These are phyloP conservation scores for Pluvialis apricaria DNA, from an alignment of 2,113 vertebrate genomes.

Conservation along the genomic window DNA sequence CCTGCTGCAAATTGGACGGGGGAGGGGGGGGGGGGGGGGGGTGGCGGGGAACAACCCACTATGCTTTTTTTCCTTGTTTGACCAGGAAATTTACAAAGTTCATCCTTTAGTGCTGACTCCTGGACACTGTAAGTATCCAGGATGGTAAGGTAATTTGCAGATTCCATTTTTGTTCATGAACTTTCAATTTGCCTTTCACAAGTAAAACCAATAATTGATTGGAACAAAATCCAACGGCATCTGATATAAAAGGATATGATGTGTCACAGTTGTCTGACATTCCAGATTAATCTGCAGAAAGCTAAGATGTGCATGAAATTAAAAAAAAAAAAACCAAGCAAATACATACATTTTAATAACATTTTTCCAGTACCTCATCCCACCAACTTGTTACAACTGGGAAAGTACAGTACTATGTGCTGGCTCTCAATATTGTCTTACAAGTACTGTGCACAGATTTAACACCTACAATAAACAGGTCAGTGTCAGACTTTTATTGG, in stretches of 20 bases:
- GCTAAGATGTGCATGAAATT: not conserved
- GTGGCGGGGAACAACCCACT: too few relatives aligned
- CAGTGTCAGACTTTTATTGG: not conserved
- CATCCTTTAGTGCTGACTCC: not conserved
- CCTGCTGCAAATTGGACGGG: not conserved
- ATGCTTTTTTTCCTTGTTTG: not conserved
- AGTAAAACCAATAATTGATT: not conserved
- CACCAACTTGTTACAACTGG: not conserved
- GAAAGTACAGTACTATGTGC: not conserved
- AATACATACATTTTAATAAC: not conserved
- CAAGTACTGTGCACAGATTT: not conserved
- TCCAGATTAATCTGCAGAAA: not conserved
- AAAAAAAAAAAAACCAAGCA: not conserved
- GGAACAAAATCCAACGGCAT: not conserved
- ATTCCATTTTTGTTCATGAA: not conserved
- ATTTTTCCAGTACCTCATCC: not conserved
- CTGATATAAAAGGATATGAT: not conserved
- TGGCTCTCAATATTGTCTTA: not conserved
- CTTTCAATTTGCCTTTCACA: not conserved
- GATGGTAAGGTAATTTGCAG: not conserved
- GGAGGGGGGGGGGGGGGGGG: not conserved
- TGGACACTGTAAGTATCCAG: not conserved
- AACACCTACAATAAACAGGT: not conserved
- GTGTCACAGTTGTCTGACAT: not conserved
- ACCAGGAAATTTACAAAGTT: not conserved